A percentile compares a stretch with the other conserved stretches of the same genome.
Evolutionary conservation across 1,140 invertebrate species (phyloP).

Genomic region (Drosophila subobscura): DNA sequence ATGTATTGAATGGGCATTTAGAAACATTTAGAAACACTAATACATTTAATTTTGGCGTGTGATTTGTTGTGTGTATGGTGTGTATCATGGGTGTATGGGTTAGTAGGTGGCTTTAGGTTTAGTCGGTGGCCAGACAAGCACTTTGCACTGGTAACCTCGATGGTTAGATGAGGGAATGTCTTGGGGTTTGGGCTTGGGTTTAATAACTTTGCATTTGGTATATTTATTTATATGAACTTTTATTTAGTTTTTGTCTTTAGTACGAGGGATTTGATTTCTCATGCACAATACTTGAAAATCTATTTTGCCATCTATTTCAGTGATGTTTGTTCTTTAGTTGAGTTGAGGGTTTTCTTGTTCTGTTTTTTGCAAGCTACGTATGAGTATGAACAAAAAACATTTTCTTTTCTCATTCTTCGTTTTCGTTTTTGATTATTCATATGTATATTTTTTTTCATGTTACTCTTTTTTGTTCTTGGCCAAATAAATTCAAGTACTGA

Average conservation of each 20-base stretch:
- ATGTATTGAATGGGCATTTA: constrained; percentile 30
- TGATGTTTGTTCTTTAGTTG: constrained; percentile 23
- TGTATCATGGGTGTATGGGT: constrained; percentile 23
- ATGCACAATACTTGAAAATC: constrained; percentile 83
- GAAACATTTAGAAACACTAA: constrained; percentile 7
- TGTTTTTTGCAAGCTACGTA: constrained; percentile 65
- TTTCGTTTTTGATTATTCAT: constrained; percentile 27
- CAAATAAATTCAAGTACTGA: constrained; percentile 84
- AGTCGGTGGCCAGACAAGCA: constrained; percentile 27
- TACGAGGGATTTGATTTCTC: constrained; percentile 82
- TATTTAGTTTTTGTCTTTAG: constrained; percentile 70
- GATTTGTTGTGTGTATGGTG: constrained; percentile 28
- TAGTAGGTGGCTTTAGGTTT: constrained; percentile 4
- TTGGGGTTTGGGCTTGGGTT: constrained; percentile 40
- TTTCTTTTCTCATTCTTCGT: constrained; percentile 16
- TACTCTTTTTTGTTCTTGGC: constrained; percentile 45
- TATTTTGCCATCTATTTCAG: constrained; percentile 75
- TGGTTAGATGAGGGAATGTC: constrained; percentile 10
- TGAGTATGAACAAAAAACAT: constrained; percentile 56
- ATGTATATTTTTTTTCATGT: neutral
- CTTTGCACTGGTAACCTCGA: constrained; percentile 22
- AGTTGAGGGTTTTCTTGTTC: constrained; percentile 29
- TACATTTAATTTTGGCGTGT: constrained; percentile 28
- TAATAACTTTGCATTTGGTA: constrained; percentile 48
- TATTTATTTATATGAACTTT: constrained; percentile 63